These are phyloP conservation scores for Acanthosoma haemorrhoidale DNA, from an alignment of 2,888 invertebrate genomes.

Conservation along the genomic window DNA sequence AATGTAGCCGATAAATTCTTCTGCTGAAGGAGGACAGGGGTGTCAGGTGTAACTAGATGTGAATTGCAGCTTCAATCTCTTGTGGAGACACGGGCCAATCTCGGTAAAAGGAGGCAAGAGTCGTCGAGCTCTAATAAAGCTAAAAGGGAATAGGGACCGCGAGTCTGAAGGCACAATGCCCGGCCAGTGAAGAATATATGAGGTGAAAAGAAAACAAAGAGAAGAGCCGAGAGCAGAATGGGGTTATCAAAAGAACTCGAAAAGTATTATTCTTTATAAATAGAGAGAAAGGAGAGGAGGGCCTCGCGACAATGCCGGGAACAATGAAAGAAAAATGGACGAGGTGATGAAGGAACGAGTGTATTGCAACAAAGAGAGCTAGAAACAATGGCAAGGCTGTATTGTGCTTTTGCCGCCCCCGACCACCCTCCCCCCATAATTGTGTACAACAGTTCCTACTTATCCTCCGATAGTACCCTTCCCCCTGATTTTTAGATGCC, in stretches of 20 bases:
- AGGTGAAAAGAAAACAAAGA: constrained; percentile 42
- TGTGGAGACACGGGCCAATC: neutral
- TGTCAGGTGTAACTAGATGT: too few relatives aligned
- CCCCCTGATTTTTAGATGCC: too few relatives aligned
- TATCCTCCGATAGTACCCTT: constrained; percentile 10
- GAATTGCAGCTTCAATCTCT: neutral
- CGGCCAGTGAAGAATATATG: constrained; percentile 41
- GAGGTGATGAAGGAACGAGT: constrained; percentile 40
- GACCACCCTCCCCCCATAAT: constrained; percentile 29
- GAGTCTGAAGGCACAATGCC: constrained; percentile 33
- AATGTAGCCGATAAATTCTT: too few relatives aligned
- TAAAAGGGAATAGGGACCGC: constrained; percentile 34
- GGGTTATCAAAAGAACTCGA: constrained; percentile 42
- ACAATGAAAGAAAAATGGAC: constrained; percentile 42
- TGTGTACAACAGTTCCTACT: constrained; percentile 32
- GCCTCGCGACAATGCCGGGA: constrained; percentile 40
- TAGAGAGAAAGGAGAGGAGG: constrained; percentile 38
- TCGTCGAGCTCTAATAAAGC: constrained; percentile 38
- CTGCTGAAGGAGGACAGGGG: too few relatives aligned
- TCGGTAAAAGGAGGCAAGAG: neutral
- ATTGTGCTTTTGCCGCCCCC: constrained; percentile 18
- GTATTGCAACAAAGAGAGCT: constrained; percentile 40
- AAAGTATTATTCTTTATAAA: constrained; percentile 42
- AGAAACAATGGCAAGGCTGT: constrained; percentile 36
- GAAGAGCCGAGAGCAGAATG: constrained; percentile 38